Evolutionary conservation across 2,113 vertebrate species (phyloP).

Genomic region (Carollia perspicillata): DNA sequence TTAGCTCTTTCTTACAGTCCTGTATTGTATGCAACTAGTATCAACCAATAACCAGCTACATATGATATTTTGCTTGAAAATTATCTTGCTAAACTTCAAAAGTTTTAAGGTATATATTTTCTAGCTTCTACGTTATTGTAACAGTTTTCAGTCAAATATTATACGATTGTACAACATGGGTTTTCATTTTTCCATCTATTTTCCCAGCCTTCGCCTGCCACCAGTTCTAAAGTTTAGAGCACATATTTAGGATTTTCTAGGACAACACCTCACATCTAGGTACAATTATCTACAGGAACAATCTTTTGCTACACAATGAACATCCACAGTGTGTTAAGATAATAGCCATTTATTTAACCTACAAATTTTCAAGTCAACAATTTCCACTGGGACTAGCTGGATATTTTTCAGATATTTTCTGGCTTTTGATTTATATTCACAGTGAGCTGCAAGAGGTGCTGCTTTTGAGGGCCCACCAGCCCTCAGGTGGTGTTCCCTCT

Average conservation of each 20-base stretch:
- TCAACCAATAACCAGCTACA: not conserved
- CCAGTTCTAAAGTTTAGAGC: not conserved
- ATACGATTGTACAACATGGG: not conserved
- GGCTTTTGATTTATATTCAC: not conserved
- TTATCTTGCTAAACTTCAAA: not conserved
- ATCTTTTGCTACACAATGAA: not conserved
- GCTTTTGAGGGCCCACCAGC: not conserved
- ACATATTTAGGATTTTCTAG: not conserved
- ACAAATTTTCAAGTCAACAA: not conserved
- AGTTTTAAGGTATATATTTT: not conserved
- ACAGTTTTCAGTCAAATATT: not conserved
- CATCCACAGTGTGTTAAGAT: not conserved
- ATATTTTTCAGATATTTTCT: not conserved
- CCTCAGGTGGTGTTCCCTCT: not conserved
- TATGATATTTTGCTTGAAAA: not conserved
- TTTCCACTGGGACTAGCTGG: not conserved
- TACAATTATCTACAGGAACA: not conserved
- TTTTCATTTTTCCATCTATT: not conserved
- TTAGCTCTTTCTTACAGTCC: not conserved
- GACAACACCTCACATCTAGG: not conserved
- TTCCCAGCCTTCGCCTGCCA: not conserved
- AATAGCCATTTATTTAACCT: not conserved
- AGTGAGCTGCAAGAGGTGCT: not conserved
- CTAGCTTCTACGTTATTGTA: not conserved
- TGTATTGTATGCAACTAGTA: not conserved